Conservation (phyloP, 2,797 vertebrate genomes). For the Calcarius lapponicus region DNA sequence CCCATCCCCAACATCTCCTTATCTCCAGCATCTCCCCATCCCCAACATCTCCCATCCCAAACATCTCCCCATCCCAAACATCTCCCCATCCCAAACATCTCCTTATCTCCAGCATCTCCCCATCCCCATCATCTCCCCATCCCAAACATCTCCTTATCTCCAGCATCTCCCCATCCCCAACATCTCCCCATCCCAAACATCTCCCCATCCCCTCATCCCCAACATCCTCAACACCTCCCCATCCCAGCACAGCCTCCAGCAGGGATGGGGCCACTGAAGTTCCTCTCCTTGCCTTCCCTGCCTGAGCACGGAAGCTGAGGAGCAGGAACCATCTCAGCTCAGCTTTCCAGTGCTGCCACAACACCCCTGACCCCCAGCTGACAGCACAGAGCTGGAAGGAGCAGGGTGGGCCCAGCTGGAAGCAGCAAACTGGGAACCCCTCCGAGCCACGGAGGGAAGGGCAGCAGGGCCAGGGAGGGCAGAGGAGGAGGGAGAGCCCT, state of each 20-base stretch:
- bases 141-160: too few relatives aligned
- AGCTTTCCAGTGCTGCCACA: rapidly evolving
- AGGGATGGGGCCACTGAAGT: rapidly evolving
- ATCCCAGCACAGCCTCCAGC: not conserved
- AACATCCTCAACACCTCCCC: too few relatives aligned
- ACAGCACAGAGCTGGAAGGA: rapidly evolving
- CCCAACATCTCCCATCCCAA: too few relatives aligned
- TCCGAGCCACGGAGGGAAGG: not conserved
- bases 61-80: too few relatives aligned
- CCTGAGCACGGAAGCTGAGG: not conserved
- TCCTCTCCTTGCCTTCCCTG: not conserved
- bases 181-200: too few relatives aligned
- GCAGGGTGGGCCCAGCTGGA: not conserved
- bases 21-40: too few relatives aligned
- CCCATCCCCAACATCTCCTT: too few relatives aligned
- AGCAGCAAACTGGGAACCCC: not conserved
- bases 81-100: too few relatives aligned
- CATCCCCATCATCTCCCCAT: too few relatives aligned
- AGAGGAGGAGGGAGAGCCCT: not conserved
- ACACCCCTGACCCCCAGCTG: not conserved
- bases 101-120: too few relatives aligned
- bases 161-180: too few relatives aligned
- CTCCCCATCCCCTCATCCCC: too few relatives aligned
- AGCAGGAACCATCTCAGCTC: not conserved
- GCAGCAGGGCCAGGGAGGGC: not conserved